Evolutionary conservation across 92 coral and sea anemone genomes (phyloP), one percentile per base, ranked within the genome.

Genomic region (Paragorgia papillata): DNA sequence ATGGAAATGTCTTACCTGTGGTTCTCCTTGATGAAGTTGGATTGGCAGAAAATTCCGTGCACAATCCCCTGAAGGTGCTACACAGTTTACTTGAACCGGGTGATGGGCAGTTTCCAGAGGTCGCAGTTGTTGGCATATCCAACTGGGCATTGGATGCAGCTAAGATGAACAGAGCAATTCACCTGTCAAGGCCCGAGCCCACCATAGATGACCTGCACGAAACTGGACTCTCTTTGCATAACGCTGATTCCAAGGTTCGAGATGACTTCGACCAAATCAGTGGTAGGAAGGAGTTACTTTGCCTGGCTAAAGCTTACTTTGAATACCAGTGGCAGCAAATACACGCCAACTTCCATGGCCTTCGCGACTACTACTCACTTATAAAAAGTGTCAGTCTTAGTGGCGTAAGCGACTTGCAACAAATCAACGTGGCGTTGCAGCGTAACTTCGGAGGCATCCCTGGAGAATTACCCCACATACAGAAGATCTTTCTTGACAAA

Each of bases 41-140:
- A 4, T 83, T 94, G 26, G 98, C 98, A 25, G 98, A 94, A 75
- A 83, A 88, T 49, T 94, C 98, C 24, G 88, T 88, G 88, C 91
- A 89, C 83, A 94, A 94, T 57, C 98, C 98, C 20, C 85, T 94
- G 19, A 94, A 94, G 58, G 98, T 94, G 31, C 85, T 94, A 25
- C 98, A 94, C 86, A 90, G 92, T 51, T 75, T 94, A 40, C 90
- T 94, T 55, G 98, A 94, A 34, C 97, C 94, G 10, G 92, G 86
- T 24, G 87, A 91, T 24, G 89, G 92, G 19, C 57, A 82, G 34
- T 79, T 90, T 64, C 98, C 98, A 37, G 92, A 94, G 57, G 94
- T 94, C n/a, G 97, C 97, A 28, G 98, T 94, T 40, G 98, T 94
- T 29, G 98, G 98, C 10, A 94, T 94, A 28, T 94, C 98, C 1